phyloP scores from a whole-genome alignment of 2,113 vertebrate species.

The Scalopus aquaticus region DNA sequence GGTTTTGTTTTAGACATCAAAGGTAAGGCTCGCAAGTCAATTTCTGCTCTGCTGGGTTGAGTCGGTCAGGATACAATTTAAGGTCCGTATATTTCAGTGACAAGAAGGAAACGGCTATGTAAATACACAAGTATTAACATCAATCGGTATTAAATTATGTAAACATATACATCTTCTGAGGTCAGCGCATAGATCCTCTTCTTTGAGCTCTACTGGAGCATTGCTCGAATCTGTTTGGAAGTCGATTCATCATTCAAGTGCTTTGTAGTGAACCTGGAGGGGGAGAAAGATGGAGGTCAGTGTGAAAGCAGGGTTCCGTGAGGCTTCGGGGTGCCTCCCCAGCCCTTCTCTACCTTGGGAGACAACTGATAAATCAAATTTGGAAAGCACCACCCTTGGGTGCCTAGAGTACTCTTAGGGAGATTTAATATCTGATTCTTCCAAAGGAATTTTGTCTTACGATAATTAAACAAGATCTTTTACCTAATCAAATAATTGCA shows the following conservation, averaged over 20 bases:
- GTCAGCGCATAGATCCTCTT: slow-evolving; percentile 94
- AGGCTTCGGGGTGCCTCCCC: fast-evolving
- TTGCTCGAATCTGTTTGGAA: slow-evolving; percentile 97
- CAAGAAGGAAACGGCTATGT: slow-evolving; percentile 91
- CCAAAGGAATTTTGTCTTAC: background rate
- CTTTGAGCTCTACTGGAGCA: slow-evolving; percentile 94
- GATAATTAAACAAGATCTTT: slow-evolving; percentile 6
- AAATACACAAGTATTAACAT: slow-evolving; percentile 97
- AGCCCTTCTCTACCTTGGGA: background rate
- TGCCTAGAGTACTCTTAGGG: background rate
- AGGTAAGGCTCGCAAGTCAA: slow-evolving; percentile 88
- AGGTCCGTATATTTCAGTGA: slow-evolving; percentile 86
- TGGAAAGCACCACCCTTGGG: background rate
- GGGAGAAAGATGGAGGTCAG: background rate
- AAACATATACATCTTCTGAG: slow-evolving; percentile 99
- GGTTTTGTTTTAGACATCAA: slow-evolving; percentile 72
- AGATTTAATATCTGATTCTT: background rate
- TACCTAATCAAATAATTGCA: background rate
- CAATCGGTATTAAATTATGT: slow-evolving; percentile 99
- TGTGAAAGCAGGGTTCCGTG: fast-evolving
- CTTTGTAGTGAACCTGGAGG: slow-evolving; percentile 97
- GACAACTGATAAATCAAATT: background rate
- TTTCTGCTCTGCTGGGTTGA: slow-evolving; percentile 85
- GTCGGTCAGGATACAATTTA: slow-evolving; percentile 86
- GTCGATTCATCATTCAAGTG: slow-evolving; percentile 99